Evolutionary conservation across 2,888 invertebrate species (phyloP).

Genomic region (Uropetala carovei): DNA sequence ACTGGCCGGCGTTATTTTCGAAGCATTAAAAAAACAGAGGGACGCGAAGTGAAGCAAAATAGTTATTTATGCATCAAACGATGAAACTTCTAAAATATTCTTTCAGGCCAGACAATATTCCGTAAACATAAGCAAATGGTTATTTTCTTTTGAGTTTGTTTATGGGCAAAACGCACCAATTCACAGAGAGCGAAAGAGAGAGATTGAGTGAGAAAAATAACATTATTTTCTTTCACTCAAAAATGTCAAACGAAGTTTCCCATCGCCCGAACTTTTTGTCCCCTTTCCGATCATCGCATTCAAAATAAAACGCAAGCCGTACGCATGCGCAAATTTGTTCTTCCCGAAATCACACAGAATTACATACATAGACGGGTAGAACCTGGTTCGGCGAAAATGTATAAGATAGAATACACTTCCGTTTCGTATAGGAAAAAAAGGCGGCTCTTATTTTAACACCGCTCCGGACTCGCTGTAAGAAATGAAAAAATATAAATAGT

Average conservation of each 20-base stretch:
- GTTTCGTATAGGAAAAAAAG: neutral
- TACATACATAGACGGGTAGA: neutral
- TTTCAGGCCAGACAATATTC: conserved; percentile 38
- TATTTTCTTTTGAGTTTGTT: conserved; percentile 60
- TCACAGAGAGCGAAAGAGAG: conserved; percentile 34
- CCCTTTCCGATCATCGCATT: conserved; percentile 21
- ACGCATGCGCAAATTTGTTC: neutral
- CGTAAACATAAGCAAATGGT: conserved; percentile 44
- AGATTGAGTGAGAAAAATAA: conserved; percentile 41
- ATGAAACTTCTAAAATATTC: conserved; percentile 57
- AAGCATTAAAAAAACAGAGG: conserved; percentile 48
- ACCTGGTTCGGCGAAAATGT: neutral
- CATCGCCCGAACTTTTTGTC: conserved; percentile 53
- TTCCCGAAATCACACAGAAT: neutral
- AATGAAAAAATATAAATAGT: neutral
- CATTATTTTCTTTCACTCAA: conserved; percentile 44
- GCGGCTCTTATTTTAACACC: neutral
- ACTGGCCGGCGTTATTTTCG: conserved; percentile 42
- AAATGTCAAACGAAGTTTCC: conserved; percentile 40
- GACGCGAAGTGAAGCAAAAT: conserved; percentile 56
- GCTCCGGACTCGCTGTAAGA: neutral
- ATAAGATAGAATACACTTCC: neutral
- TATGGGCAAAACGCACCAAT: conserved; percentile 53
- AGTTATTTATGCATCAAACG: conserved; percentile 63
- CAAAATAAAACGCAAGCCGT: conserved; percentile 5